Percentiles rank a stretch among this genome's conserved stretches.
Evolutionary conservation across 2,888 invertebrate genomes (phyloP).

Genomic region (Falcaria lacertinaria): DNA sequence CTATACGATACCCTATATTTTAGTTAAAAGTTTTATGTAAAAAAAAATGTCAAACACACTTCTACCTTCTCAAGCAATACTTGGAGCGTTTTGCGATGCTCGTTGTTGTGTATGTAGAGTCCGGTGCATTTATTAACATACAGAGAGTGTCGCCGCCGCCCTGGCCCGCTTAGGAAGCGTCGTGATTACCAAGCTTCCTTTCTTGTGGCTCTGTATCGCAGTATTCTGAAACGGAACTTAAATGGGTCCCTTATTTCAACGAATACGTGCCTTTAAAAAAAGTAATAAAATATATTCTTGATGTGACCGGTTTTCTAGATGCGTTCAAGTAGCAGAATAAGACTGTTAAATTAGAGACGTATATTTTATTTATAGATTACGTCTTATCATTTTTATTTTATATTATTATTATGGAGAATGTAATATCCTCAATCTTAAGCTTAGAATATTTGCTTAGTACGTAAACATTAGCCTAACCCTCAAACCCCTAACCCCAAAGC

Average conservation of each 20-base stretch:
- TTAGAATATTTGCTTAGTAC: not conserved
- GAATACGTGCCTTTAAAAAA: too few species aligned
- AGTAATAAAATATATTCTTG: not conserved
- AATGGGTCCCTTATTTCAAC: not conserved
- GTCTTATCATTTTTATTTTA: too few species aligned
- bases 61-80: constrained; percentile 3
- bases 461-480: constrained; percentile 2
- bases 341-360: too few species aligned
- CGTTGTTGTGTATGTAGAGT: constrained; percentile 1
- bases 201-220: not conserved
- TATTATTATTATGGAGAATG: too few species aligned
- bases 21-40: too few species aligned
- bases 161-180: not conserved
- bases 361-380: too few species aligned
- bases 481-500: too few species aligned
- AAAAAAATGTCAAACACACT: too few species aligned
- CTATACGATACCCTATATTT: too few species aligned
- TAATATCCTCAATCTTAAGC: not conserved
- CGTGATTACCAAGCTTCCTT: not conserved
- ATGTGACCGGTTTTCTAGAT: too few species aligned
- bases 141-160: constrained; percentile 13
- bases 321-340: too few species aligned
- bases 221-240: not conserved
- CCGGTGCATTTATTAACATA: constrained; percentile 19
- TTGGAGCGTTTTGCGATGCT: constrained; percentile 7